These are phyloP conservation scores for Eupelmus urozonus DNA, from an alignment of 2,888 invertebrate species.

Conservation along the genomic window DNA sequence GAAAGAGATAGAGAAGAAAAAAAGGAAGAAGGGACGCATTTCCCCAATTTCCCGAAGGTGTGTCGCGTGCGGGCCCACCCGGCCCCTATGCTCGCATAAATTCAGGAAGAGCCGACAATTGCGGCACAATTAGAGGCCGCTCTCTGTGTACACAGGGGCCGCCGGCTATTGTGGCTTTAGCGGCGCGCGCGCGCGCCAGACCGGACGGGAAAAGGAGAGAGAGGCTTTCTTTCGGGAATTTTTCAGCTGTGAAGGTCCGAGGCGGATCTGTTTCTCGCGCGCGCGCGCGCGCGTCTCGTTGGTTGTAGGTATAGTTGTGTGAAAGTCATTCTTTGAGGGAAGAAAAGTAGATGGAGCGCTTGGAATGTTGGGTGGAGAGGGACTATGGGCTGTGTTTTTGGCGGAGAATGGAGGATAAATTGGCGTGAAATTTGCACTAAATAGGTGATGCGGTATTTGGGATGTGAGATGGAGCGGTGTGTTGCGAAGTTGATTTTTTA, in stretches of 20 bases:
- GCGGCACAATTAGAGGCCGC: constrained; percentile 53
- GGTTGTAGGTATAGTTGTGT: constrained; percentile 8
- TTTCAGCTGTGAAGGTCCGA: constrained; percentile 44
- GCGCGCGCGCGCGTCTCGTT: not conserved
- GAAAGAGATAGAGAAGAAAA: not conserved
- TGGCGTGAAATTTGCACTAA: constrained; percentile 34
- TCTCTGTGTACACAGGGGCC: constrained; percentile 36
- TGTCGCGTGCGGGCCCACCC: constrained; percentile 56
- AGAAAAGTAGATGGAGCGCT: not conserved
- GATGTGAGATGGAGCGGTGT: too few species aligned
- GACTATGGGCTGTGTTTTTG: not conserved
- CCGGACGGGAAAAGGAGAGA: constrained; percentile 16
- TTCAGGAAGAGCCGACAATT: constrained; percentile 47
- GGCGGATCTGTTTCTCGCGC: constrained; percentile 39
- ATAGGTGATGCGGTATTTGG: too few species aligned
- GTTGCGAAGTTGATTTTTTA: too few species aligned
- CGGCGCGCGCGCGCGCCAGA: not conserved
- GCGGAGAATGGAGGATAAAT: constrained; percentile 17
- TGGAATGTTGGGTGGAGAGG: not conserved
- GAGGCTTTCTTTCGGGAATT: constrained; percentile 34
- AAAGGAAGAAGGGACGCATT: constrained; percentile 7
- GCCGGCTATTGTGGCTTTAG: constrained; percentile 28
- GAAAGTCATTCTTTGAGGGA: constrained; percentile 22
- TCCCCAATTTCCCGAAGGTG: constrained; percentile 51
- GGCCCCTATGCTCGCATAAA: constrained; percentile 56